These are phyloP conservation scores for Nyctibius bracteatus DNA, from an alignment of 2,113 vertebrate species.

Conservation along the genomic window DNA sequence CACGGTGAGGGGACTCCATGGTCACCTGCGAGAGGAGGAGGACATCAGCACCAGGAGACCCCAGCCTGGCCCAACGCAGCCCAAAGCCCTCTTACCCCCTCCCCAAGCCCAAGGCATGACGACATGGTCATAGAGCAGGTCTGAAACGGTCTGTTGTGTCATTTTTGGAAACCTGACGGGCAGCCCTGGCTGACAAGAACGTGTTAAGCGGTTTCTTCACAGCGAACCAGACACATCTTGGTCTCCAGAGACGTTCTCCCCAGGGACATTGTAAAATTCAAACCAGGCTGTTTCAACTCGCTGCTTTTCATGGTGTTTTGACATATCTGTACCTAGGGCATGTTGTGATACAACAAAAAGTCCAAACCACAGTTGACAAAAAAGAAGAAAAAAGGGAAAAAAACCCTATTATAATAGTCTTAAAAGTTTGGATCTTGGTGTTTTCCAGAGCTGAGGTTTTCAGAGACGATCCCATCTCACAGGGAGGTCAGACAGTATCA, in stretches of 20 bases:
- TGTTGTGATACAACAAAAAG: neutral
- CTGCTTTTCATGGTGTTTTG: neutral
- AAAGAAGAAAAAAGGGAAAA: neutral
- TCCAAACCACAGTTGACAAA: neutral
- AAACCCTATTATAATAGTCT: rapidly evolving
- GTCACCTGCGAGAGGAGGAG: slow-evolving; percentile 71
- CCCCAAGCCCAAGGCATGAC: neutral
- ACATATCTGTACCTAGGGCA: neutral
- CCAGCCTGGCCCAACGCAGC: rapidly evolving
- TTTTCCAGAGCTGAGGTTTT: neutral
- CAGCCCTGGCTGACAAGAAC: neutral
- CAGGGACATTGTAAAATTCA: neutral
- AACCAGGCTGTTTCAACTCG: neutral
- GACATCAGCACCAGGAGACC: neutral
- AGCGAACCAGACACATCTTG: rapidly evolving
- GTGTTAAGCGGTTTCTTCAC: neutral
- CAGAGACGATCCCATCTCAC: neutral
- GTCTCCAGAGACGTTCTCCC: neutral
- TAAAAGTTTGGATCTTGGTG: neutral
- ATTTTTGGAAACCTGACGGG: neutral
- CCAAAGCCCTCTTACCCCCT: neutral
- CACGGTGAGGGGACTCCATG: slow-evolving; percentile 75
- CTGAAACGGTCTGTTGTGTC: neutral
- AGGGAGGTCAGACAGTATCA: neutral
- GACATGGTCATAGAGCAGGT: rapidly evolving